phyloP scores from a whole-genome alignment of 2,888 invertebrate species.

The Uloborus plumipes region DNA sequence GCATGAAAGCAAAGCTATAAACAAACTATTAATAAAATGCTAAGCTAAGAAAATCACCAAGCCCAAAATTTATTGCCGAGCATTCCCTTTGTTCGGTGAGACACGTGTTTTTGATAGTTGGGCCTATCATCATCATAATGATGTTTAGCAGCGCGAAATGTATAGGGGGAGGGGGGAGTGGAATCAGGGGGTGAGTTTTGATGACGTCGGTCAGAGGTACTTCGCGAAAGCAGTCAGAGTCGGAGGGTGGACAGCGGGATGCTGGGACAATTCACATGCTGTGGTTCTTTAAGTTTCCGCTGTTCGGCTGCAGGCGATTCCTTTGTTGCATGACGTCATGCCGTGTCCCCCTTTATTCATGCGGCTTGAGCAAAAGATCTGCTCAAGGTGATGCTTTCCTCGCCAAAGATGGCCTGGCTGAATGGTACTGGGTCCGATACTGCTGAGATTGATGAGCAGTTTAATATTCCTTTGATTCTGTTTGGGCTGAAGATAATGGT shows the following conservation, averaged over 20 bases:
- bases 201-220: slow-evolving; percentile 10
- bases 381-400: slow-evolving; percentile 52
- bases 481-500: too few relatives aligned
- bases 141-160: slow-evolving; percentile 5
- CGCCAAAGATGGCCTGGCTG: slow-evolving; percentile 46
- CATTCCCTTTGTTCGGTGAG: slow-evolving; percentile 39
- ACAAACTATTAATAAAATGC: slow-evolving; percentile 13
- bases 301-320: slow-evolving; percentile 21
- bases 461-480: too few relatives aligned
- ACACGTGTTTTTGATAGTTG: slow-evolving; percentile 61
- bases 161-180: slow-evolving; percentile 15
- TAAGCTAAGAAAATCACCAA: not conserved
- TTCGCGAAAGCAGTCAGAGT: too few relatives aligned
- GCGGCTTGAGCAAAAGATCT: slow-evolving; percentile 19
- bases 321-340: slow-evolving; percentile 52
- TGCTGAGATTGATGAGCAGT: too few relatives aligned
- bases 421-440: not conserved
- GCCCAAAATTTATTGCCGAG: slow-evolving; percentile 18
- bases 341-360: slow-evolving; percentile 3
- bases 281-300: slow-evolving; percentile 50
- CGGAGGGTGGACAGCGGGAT: slow-evolving; percentile 1
- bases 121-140: slow-evolving; percentile 52
- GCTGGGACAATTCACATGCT: slow-evolving; percentile 40
- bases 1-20: not conserved
- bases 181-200: not conserved